Conservation (phyloP, 2,797 vertebrate species). For the Manis pentadactyla region DNA sequence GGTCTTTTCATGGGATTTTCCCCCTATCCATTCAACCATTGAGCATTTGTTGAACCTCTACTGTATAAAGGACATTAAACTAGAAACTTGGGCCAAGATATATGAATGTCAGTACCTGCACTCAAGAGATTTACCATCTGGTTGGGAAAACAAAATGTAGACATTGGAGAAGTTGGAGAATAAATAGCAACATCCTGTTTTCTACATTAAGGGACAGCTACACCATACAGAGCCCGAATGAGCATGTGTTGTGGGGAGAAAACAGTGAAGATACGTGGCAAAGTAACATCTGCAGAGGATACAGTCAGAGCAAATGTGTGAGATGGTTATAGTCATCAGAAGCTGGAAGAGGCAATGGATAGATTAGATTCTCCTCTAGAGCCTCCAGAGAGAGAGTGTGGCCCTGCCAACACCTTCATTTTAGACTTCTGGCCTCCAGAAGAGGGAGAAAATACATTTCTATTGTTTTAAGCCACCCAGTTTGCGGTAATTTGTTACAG, state of each 20-base stretch:
- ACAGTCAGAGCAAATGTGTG: neutral
- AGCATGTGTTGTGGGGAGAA: neutral
- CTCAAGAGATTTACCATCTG: neutral
- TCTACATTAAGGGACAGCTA: neutral
- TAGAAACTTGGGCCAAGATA: neutral
- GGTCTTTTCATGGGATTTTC: neutral
- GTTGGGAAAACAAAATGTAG: neutral
- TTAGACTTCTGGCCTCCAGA: slow-evolving; percentile 6
- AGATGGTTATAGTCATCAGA: neutral
- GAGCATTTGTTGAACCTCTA: neutral
- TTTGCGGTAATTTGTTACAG: neutral
- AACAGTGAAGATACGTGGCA: neutral
- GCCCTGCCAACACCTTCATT: neutral
- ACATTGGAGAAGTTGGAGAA: neutral
- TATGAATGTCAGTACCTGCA: neutral
- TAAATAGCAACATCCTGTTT: neutral
- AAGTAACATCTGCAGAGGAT: neutral
- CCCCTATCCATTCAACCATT: neutral
- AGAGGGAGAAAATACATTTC: neutral
- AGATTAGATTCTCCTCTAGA: neutral
- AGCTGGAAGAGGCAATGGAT: neutral
- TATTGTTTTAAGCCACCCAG: neutral
- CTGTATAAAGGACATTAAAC: neutral
- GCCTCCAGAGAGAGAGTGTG: neutral
- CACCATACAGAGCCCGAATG: neutral